A percentile compares a stretch with the other conserved stretches of the same genome.
Evolutionary conservation across 2,888 invertebrate genomes (phyloP).

Genomic region (Drosophila fulvimacula): DNA sequence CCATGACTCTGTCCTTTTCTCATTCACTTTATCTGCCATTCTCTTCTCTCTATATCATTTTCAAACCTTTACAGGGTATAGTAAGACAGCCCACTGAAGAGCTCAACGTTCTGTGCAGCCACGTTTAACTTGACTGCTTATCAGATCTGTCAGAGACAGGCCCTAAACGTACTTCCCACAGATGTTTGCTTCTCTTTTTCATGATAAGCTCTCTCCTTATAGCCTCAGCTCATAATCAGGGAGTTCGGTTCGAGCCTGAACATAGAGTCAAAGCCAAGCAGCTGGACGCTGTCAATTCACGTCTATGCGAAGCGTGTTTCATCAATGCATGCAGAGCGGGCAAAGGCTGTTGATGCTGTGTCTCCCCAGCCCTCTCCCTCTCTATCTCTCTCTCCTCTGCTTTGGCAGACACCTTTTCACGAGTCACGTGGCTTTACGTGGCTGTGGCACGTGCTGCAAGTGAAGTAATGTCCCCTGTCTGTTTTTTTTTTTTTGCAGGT

Average conservation of each 20-base stretch:
- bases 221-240: neutral
- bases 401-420: constrained; percentile 5
- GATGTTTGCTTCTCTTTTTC: neutral
- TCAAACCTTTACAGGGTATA: neutral
- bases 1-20: neutral
- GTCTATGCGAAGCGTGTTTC: neutral
- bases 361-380: neutral
- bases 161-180: too few relatives aligned
- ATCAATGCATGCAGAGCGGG: neutral
- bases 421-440: constrained; percentile 10
- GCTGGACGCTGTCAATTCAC: constrained; percentile 1
- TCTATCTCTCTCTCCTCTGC: neutral
- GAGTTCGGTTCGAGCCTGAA: neutral
- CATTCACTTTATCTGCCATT: neutral
- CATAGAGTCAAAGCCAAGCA: neutral
- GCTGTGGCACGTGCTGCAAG: constrained; percentile 27
- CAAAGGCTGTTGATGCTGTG: constrained; percentile 2
- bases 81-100: neutral
- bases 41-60: neutral
- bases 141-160: neutral
- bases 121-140: neutral
- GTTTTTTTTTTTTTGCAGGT: constrained; percentile 4
- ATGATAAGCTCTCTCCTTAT: neutral
- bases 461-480: neutral
- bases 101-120: neutral